Evolutionary conservation across 1,140 invertebrate species (phyloP), one percentile per base, ranked within the genome.

Genomic region (Nylanderia fulva): DNA sequence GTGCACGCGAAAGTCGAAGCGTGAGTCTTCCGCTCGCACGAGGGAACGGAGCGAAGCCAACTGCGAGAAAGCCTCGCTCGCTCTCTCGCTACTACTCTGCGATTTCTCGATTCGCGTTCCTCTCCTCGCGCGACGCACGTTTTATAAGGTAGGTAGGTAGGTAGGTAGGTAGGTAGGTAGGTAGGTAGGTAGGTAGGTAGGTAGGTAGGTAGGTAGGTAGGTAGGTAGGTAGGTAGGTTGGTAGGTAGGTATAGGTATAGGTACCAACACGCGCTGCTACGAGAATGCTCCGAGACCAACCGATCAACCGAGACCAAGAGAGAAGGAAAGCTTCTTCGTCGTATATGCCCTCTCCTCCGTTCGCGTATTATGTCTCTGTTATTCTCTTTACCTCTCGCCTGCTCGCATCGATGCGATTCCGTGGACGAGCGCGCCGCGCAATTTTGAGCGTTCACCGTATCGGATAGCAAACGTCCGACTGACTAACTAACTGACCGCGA

Each of bases 401-500:
- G 63, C 21, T 79, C 76, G 72, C 80, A 71, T 79, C 64, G 33
- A 39, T 39, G 45, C 72, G 60, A 85, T 69, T 85, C 52, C 77
- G 52, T 39, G 13, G 6, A 18, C 42, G 52, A 45, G 36, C 36
- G 74, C 74, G 74, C 42, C 61, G 60, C 76, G 61, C n/a, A n/a
- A n/a, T n/a, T n/a, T n/a, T n/a, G n/a, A n/a, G n/a, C 76, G 29
- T 21, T 48, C 71, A 72, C 36, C 52, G 66, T 82, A 82, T 71
- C 77, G 77, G 77, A 69, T 80, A 72, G 84, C 84, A 58, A 85
- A 76, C 48, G 52, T 45, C 48, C 60, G 72, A 84, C 80, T 88
- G 86, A 86, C 84, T 85, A 87, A 88, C 85, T 83, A 58, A 85
- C 77, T 86, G 71, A 84, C 72, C 66, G 84, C 56, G 76, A 82